These are phyloP conservation scores for Zapornia atra DNA, from an alignment of 2,113 vertebrate species.

Conservation along the genomic window DNA sequence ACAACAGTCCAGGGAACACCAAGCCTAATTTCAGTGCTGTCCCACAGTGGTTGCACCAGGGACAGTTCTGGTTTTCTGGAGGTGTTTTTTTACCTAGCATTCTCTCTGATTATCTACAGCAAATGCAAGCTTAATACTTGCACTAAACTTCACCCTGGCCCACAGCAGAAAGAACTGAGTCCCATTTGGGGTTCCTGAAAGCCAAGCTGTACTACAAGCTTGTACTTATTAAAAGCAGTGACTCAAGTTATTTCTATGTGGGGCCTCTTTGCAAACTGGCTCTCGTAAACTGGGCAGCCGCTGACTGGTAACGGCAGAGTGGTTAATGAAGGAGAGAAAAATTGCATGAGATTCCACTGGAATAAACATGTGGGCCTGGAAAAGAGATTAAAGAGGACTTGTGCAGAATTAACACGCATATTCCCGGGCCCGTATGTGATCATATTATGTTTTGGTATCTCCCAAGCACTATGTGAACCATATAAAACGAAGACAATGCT, in stretches of 20 bases:
- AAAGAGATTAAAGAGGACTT: not conserved
- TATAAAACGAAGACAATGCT: not conserved
- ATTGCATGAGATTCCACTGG: not conserved
- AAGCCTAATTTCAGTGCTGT: not conserved
- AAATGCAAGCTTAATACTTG: not conserved
- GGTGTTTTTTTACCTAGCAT: not conserved
- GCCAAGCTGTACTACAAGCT: not conserved
- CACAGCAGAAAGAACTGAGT: not conserved
- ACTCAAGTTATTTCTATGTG: fast-evolving
- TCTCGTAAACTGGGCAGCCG: not conserved
- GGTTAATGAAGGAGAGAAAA: not conserved
- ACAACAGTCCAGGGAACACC: not conserved
- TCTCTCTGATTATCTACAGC: not conserved
- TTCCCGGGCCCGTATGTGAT: not conserved
- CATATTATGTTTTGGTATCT: not conserved
- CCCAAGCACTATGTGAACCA: not conserved
- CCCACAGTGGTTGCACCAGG: not conserved
- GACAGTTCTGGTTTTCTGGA: not conserved
- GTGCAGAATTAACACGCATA: not conserved
- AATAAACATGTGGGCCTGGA: not conserved
- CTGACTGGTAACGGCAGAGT: not conserved
- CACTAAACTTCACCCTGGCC: not conserved
- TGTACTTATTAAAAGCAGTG: not conserved
- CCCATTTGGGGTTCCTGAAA: not conserved
- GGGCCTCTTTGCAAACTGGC: not conserved